phyloP scores from a whole-genome alignment of 2,888 invertebrate species.

The Romanomermis culicivorax region DNA sequence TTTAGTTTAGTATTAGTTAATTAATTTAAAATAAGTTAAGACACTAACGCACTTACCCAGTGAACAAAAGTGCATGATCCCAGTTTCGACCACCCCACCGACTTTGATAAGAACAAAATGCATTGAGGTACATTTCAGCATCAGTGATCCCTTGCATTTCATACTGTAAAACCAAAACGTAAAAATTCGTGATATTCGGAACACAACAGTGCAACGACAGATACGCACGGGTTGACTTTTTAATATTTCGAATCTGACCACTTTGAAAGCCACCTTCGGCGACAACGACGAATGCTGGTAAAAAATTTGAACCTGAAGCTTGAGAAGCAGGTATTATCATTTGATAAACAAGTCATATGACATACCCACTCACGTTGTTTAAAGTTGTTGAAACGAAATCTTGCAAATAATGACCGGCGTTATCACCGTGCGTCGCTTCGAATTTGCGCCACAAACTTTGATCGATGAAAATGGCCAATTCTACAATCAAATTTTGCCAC shows the following conservation, averaged over 20 bases:
- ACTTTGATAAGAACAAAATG: conserved; percentile 26
- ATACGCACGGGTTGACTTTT: conserved; percentile 25
- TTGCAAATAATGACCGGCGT: conserved; percentile 20
- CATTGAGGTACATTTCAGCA: conserved; percentile 25
- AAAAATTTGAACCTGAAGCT: conserved; percentile 24
- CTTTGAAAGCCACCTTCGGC: conserved; percentile 23
- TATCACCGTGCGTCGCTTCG: conserved; percentile 21
- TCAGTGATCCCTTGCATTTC: conserved; percentile 21
- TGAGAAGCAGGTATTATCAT: too few relatives aligned
- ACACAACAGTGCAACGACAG: too few relatives aligned
- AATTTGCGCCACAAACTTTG: conserved; percentile 26
- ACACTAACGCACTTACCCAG: conserved; percentile 23
- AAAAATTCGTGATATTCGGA: too few relatives aligned
- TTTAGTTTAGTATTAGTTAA: too few relatives aligned
- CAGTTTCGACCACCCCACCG: conserved; percentile 23
- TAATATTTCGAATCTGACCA: conserved; percentile 26
- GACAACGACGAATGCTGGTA: conserved; percentile 26
- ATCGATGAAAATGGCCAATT: conserved; percentile 26
- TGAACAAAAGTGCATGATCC: conserved; percentile 28
- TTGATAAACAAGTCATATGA: too few relatives aligned
- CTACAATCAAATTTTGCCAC: conserved; percentile 14
- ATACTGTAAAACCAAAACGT: not conserved
- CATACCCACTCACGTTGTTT: conserved; percentile 20
- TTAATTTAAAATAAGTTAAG: too few relatives aligned
- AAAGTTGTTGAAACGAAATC: conserved; percentile 26